Evolutionary conservation across 2,797 vertebrate species (phyloP), one percentile per base, ranked within the genome.

Genomic region (Yasuhikotakia modesta): DNA sequence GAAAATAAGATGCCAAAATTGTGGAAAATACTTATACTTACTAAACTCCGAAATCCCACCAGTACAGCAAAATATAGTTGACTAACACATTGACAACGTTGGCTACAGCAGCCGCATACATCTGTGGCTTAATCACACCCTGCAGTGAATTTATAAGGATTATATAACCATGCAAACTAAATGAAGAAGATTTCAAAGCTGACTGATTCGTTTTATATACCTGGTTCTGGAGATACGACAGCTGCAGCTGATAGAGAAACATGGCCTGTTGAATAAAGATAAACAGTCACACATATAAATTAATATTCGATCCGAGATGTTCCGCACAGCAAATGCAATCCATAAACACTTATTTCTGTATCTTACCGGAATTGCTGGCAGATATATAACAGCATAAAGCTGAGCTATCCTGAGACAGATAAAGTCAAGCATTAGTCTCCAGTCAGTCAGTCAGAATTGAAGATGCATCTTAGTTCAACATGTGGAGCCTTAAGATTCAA

Each of bases 301-400:
- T 46, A 19, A 48, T 52, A 13, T 55, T 30, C 55, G 30, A 68
- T 73, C 8, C n/a, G 12, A 73, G 24, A 30, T 75, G 4, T 30
- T 46, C 11, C 46, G 10, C 2, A 8, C 14, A 52, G 10, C 13
- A 52, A 52, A 70, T 46, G 17, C 45, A 19, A 53, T 61, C 11
- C 66, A 64, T 70, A 14, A 63, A 63, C 5, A 45, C 63, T 16
- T 13, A 27, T 45, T 27, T 46, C 21, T 30, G 61, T 12, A 14
- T 35, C 96, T 96, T 87, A 97, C 96, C 4, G 96, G 96, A 73
- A 98, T 93, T 1, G 95, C 96, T 48, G 96, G 96, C 45, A 97
- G 88, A 85, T 93, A 98, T 79, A 94, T 92, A 87, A 90, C 91
- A 67, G 97, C 94, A 4, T 98, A 99, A 72, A 94, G 60, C 86